Evolutionary conservation across 2,797 vertebrate genomes (phyloP), one percentile per base, ranked within the genome.

Genomic region (Acrocephalus scirpaceus): DNA sequence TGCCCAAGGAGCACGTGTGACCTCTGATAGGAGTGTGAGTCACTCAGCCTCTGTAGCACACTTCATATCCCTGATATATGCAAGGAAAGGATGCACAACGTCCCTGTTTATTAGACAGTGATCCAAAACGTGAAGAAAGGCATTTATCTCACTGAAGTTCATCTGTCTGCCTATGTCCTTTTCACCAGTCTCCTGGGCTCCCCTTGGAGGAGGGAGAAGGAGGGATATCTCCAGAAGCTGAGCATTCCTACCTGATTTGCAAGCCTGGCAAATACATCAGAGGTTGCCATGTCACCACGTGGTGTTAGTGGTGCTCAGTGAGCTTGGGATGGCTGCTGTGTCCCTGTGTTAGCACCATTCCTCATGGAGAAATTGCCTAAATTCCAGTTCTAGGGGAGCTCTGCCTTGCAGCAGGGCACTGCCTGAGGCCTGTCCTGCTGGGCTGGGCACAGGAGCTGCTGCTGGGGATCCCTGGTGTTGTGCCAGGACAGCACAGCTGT

Each of bases 321-420:
- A 85, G 27, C 36, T 25, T 29, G 64, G 38, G 11, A 4, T 27
- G 50, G 13, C 32, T 64, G 79, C 42, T 54, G 2, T 29, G 40
- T 27, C 36, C 22, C 23, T 23, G 18, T 51, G 30, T n/a, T 44
- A 34, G 70, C 78, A 74, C 57, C 53, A 65, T 25, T 34, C 60
- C 4, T 9, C 1, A 0, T 2, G 36, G 29, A 57, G 34, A 50
- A 62, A 30, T 4, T 22, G 18, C 40, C 61, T 25, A 3, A 36
- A 23, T 47, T 48, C 7, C 2, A 48, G 23, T 32, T 7, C 47
- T 2, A 5, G 12, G 16, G 25, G 15, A 13, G 23, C 38, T 42
- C 22, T 73, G 13, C 53, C 60, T 65, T 32, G 42, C 57, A 42
- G 77, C 36, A 23, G 60, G 48, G 29, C 40, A 7, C 61, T 36